Evolutionary conservation across 2,797 vertebrate species (phyloP).

Genomic region (Myoxocephalus aenaeus): DNA sequence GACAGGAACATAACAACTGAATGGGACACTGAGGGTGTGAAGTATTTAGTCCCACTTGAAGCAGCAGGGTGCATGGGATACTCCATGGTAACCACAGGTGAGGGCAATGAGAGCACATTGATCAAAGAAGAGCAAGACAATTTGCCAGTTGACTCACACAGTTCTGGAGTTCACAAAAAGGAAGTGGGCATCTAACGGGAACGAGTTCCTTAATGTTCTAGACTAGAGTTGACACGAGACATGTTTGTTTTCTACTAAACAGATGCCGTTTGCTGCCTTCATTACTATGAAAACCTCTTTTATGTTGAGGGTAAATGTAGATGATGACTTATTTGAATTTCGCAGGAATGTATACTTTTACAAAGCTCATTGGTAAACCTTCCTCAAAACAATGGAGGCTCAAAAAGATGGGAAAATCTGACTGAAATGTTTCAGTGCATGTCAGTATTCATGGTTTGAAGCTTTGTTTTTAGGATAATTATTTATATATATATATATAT

Average conservation of each 20-base stretch:
- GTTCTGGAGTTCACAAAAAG: background rate
- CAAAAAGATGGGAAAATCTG: background rate
- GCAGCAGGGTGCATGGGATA: background rate
- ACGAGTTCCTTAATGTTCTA: background rate
- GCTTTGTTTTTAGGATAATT: background rate
- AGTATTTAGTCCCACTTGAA: no score
- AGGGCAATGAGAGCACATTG: background rate
- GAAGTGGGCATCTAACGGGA: slow-evolving; percentile 7
- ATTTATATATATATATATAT: no score
- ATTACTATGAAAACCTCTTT: background rate
- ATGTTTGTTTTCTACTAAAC: background rate
- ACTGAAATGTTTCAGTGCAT: background rate
- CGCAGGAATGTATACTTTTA: background rate
- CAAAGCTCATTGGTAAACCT: background rate
- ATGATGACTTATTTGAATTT: background rate
- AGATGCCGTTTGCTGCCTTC: background rate
- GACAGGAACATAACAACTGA: background rate
- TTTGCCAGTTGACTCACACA: background rate
- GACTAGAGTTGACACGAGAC: background rate
- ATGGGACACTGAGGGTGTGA: no score
- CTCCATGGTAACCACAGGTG: background rate
- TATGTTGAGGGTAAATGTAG: background rate
- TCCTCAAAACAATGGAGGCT: background rate
- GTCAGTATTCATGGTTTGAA: background rate
- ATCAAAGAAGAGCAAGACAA: slow-evolving; percentile 22